Evolutionary conservation across 2,113 vertebrate genomes (phyloP), one percentile per base, ranked within the genome.

Genomic region (Pycnonotus jocosus): DNA sequence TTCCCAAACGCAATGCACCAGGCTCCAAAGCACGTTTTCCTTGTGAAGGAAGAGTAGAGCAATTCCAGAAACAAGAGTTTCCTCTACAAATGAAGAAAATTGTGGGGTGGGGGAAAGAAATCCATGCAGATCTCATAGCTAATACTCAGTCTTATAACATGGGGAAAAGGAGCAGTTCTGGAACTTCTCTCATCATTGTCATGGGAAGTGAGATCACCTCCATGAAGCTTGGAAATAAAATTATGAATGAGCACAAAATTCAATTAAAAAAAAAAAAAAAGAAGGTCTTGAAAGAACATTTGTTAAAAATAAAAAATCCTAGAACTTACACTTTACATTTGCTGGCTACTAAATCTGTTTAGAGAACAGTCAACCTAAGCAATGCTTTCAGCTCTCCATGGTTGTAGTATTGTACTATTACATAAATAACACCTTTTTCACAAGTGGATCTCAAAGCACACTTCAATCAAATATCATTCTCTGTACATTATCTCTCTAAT

Each of bases 391-490:
- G 20, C 9, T 35, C 31, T 56, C 6, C 1, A 0, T 14, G 11
- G 31, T n/a, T 64, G 27, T 21, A 62, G 28, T 6, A 31, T 17
- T 76, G 15, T 5, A 28, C 4, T 13, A 35, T 79, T 62, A 42
- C 1, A 3, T 9, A 50, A 93, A 74, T 19, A 81, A 33, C 12
- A 58, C 30, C 3, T 66, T 83, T 72, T 51, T 35, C 15, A 61
- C 28, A 88, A 42, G 35, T 37, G 1, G 74, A 37, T 60, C 48
- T 83, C 62, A 31, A 0, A 25, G 42, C 21, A 73, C 7, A 20
- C 13, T 88, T 86, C 45, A 80, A 61, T 68, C 58, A 88, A 24
- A 8, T 78, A 77, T 73, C 53, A 70, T 65, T 92, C 50, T 69
- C 71, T 77, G 54, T 31, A 40, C 31, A 40, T 51, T 56, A 18